Conservation (phyloP, 2,888 invertebrate genomes). For the Phortica magna region DNA sequence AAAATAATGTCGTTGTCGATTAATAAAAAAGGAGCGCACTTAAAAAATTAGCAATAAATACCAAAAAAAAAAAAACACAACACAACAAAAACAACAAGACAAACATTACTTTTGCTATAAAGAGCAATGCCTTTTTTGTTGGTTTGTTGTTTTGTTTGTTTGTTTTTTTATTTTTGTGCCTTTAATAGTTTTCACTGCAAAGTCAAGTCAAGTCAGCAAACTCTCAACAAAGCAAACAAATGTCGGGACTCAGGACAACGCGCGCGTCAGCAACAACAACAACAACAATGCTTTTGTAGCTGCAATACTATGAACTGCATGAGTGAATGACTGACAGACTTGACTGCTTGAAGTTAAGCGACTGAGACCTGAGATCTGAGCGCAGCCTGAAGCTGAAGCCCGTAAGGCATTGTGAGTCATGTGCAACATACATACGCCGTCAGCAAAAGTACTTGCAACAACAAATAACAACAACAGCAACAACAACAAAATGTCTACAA, state of each 20-base stretch:
- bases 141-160: background rate
- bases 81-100: slow-evolving; percentile 42
- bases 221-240: background rate
- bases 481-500: slow-evolving; percentile 46
- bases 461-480: slow-evolving; percentile 48
- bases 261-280: no score
- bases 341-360: background rate
- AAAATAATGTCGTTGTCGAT: slow-evolving; percentile 8
- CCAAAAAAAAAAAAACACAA: slow-evolving; percentile 42
- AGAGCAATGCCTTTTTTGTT: background rate
- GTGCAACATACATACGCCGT: slow-evolving; percentile 42
- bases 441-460: slow-evolving; percentile 10
- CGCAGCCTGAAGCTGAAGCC: background rate
- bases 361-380: background rate
- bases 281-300: no score
- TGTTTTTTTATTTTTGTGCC: background rate
- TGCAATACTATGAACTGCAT: background rate
- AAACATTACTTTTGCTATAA: slow-evolving; percentile 29
- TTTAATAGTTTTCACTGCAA: slow-evolving; percentile 15
- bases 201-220: slow-evolving; percentile 5
- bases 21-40: background rate
- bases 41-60: slow-evolving; percentile 5
- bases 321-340: slow-evolving; percentile 23
- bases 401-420: slow-evolving; percentile 58
- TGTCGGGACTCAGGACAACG: slow-evolving; percentile 11